Evolutionary conservation across 2,113 vertebrate species (phyloP), one percentile per base, ranked within the genome.

Genomic region (Campylorhamphus procurvoides): DNA sequence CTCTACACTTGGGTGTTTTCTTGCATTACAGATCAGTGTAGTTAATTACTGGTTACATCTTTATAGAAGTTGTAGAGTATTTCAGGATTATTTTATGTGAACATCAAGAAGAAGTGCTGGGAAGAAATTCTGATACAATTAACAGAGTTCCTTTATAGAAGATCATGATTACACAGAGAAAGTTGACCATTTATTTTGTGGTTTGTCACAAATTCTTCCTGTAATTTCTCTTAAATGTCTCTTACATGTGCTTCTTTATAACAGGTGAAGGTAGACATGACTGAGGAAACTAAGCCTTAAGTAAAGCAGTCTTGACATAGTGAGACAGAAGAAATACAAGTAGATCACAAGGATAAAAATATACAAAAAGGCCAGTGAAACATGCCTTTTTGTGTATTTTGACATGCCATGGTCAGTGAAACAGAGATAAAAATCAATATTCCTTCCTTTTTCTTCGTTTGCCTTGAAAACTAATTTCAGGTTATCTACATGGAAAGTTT

Each of bases 1-100:
- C 2, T 74, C 4, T 42, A 28, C 0, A 1, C 24, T 24, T 28
- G 5, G 7, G 3, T 49, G 3, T 31, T 18, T 33, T 53, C 25
- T 29, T 44, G 4, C n/a, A 53, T 20, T 37, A 47, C 6, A 60
- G 14, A 39, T 23, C 17, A 60, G 10, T 16, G 5, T 28, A 53
- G 29, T 6, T 58, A 78, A 81, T 27, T 39, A 22, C 18, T 8
- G 53, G 7, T 0, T 64, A 9, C 16, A 46, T 20, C n/a, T 28
- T 77, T 22, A 42, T 7, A 10, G 44, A 74, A 31, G 8, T 14
- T 42, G 18, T 4, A 46, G 10, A 80, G 4, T 47, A 49, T 91
- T 89, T 87, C 33, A 66, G 27, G 12, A 66, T 9, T 37, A 2
- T 2, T 86, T 72, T 44, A 44, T 10, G 3, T 18, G 9, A 73